Evolutionary conservation across 2,113 vertebrate species (phyloP).

Genomic region (Athene cunicularia): DNA sequence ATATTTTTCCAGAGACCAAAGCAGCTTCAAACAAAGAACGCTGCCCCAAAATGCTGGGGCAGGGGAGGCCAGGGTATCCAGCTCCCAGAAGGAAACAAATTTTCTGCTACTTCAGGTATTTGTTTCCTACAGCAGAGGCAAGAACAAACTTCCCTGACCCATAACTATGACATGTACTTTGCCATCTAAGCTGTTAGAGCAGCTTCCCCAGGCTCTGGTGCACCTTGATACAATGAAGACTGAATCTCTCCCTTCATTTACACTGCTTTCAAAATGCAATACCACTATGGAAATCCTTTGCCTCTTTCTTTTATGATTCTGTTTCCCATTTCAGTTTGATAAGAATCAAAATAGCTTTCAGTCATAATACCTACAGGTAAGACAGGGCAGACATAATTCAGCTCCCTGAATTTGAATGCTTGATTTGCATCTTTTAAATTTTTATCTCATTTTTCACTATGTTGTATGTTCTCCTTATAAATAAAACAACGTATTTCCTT

Average conservation of each 20-base stretch:
- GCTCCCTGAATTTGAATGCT: neutral
- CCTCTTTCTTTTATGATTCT: neutral
- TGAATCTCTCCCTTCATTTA: neutral
- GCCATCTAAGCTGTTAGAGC: neutral
- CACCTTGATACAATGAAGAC: neutral
- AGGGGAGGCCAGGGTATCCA: fast-evolving
- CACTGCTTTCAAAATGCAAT: neutral
- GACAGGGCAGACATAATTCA: neutral
- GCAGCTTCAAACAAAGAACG: neutral
- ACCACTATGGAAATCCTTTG: neutral
- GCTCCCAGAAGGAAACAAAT: neutral
- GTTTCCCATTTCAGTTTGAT: neutral
- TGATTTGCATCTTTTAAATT: neutral
- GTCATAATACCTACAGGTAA: neutral
- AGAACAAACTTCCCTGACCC: neutral
- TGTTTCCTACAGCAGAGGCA: neutral
- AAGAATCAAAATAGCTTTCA: neutral
- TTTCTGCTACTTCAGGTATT: neutral
- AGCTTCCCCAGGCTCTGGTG: neutral
- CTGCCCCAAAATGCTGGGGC: neutral
- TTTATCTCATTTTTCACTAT: neutral
- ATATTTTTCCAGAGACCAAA: neutral
- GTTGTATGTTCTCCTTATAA: neutral
- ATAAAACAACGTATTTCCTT: neutral
- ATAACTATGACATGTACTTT: neutral